Base-by-base conservation (phyloP, 2,888 invertebrate genomes). In the Liopterus haemorrhoidalis region DNA sequence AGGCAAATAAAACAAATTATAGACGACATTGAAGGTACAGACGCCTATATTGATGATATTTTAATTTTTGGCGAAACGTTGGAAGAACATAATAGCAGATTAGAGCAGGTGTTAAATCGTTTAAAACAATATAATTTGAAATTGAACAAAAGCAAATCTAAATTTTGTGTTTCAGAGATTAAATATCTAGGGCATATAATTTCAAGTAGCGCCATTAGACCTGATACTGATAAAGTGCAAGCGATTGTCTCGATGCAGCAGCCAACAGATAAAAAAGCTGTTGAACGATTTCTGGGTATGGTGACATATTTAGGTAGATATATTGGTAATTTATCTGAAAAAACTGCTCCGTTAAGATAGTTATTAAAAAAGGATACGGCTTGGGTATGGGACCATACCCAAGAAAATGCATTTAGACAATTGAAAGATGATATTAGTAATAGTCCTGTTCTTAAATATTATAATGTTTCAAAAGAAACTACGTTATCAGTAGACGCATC, bases 221-320 rank as follows among this genome's bases (percentile, higher is more conserved):
- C 35, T 20, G 47, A 51, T 32, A 25, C 46, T 20, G 28, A 38
- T 11, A 52, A 53, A 41, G 24, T 55, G 2, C 15, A 49, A 30
- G 50, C 45, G 14, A 51, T 55, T 24, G 11, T 31, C 21, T 25
- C 46, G 19, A 37, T 54, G 35, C 19, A 44, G 20, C 27, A 22
- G 31, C 54, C 50, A 4, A 33, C 28, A 41, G 47, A 42, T 41
- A 42, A 38, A 36, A 49, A 50, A 19, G 48, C 49, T 14, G n/a
- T 55, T n/a, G 47, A 49, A 45, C 16, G 53, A 22, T 49, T 58
- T 38, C 33, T 56, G n/a, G 54, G 53, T 8, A 54, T 54, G 51
- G 21, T 53, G 5, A 51, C 41, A 2, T 57, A 57, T 41, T 27
- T 57, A 11, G 39, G 46, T 15, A 54, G 51, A 46, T 53, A 50